phyloP scores from a whole-genome alignment of 2,888 invertebrate species.

The Cataglyphis altisquamis region DNA sequence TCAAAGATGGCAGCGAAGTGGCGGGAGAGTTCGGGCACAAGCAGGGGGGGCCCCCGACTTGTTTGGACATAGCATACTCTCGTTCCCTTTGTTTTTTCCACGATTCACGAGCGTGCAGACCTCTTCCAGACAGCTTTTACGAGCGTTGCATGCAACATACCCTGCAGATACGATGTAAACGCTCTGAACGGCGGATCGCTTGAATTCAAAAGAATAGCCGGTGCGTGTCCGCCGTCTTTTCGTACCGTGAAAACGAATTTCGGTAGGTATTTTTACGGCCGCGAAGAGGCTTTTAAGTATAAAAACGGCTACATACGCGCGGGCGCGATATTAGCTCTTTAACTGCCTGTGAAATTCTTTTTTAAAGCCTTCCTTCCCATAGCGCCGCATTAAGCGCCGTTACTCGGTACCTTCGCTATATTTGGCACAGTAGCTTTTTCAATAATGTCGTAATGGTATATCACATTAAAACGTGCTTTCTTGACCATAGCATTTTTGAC shows the following conservation, averaged over 20 bases:
- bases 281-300: slow-evolving; percentile 45
- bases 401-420: slow-evolving; percentile 27
- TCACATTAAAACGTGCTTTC: slow-evolving; percentile 19
- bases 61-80: slow-evolving; percentile 65
- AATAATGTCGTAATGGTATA: slow-evolving; percentile 28
- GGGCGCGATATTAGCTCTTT: slow-evolving; percentile 50
- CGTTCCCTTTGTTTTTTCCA: slow-evolving; percentile 61
- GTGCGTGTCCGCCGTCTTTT: slow-evolving; percentile 50
- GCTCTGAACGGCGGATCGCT: slow-evolving; percentile 56
- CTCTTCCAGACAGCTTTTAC: slow-evolving; percentile 73
- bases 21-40: slow-evolving; percentile 25
- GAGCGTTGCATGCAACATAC: slow-evolving; percentile 62
- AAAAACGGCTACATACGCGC: slow-evolving; percentile 42
- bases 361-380: slow-evolving; percentile 6
- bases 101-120: slow-evolving; percentile 61
- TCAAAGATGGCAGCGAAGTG: slow-evolving; percentile 70
- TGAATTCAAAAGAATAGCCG: slow-evolving; percentile 54
- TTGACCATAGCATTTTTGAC: background rate
- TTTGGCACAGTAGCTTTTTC: slow-evolving; percentile 43
- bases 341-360: slow-evolving; percentile 52
- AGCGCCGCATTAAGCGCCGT: slow-evolving; percentile 27
- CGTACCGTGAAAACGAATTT: slow-evolving; percentile 56
- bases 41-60: slow-evolving; percentile 34
- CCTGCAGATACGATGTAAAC: slow-evolving; percentile 56
- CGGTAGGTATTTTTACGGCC: slow-evolving; percentile 48